Percentiles rank a stretch among this genome's conserved stretches.
Conservation (phyloP, 2,888 invertebrate species). For the Tholera decimalis region DNA sequence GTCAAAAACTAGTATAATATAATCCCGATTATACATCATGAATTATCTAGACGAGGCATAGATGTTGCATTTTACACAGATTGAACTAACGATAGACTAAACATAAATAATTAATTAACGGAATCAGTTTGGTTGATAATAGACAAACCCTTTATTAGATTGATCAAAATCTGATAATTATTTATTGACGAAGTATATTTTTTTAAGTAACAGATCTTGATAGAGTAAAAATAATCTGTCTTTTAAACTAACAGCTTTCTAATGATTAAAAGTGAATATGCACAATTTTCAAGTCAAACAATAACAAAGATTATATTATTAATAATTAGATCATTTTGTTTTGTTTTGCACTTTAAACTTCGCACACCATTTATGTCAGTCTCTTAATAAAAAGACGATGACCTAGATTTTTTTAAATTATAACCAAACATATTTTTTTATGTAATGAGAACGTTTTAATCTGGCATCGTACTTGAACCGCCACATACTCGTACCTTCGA, state of each 20-base stretch:
- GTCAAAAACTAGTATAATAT: too few relatives aligned
- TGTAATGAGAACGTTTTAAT: slow-evolving; percentile 6
- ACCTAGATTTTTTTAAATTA: neutral
- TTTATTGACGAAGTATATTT: slow-evolving; percentile 2
- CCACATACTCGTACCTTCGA: too few relatives aligned
- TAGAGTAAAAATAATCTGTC: neutral
- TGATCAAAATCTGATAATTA: slow-evolving; percentile 18
- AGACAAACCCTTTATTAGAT: neutral
- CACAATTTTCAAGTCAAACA: slow-evolving; percentile 1
- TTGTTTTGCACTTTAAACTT: slow-evolving; percentile 11
- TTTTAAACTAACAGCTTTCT: neutral
- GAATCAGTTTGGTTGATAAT: neutral
- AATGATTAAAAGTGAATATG: slow-evolving; percentile 16
- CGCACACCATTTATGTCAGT: too few relatives aligned
- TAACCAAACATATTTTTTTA: neutral
- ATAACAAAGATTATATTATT: too few relatives aligned
- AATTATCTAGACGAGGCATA: neutral
- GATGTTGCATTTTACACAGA: slow-evolving; percentile 6
- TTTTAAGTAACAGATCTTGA: slow-evolving; percentile 23
- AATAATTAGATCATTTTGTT: neutral
- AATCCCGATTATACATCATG: neutral
- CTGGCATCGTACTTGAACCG: slow-evolving; percentile 15
- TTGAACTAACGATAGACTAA: slow-evolving; percentile 1
- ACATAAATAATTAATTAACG: slow-evolving; percentile 22
- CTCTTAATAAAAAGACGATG: too few relatives aligned